Percentiles rank a stretch among this genome's conserved stretches.
Conservation (phyloP, 2,113 vertebrate species). For the Cheilinus undulatus region DNA sequence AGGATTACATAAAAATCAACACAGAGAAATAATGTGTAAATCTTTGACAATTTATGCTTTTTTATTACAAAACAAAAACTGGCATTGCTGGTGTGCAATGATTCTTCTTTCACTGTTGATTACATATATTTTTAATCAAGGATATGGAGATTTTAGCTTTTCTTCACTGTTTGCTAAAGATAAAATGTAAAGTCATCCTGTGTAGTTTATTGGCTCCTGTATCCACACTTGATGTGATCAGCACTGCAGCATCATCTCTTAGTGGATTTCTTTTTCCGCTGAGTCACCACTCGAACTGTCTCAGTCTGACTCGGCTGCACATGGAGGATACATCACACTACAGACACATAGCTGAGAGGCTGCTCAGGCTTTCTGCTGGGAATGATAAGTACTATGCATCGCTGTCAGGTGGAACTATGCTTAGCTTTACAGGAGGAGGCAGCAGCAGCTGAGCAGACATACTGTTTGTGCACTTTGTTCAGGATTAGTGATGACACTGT, state of each 20-base stretch:
- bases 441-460: conserved; percentile 24
- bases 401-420: conserved; percentile 13
- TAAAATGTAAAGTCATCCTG: neutral
- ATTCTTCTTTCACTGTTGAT: no score
- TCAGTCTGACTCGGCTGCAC: conserved; percentile 51
- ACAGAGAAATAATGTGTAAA: no score
- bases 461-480: conserved; percentile 6
- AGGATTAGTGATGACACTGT: neutral
- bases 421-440: conserved; percentile 27
- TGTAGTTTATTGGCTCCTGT: neutral
- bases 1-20: no score
- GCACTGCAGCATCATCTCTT: conserved; percentile 43
- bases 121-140: no score
- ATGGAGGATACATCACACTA: conserved; percentile 34
- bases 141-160: no score
- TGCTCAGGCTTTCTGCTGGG: conserved; percentile 25
- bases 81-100: no score
- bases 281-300: conserved; percentile 57
- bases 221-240: conserved; percentile 22
- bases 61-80: no score
- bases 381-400: conserved; percentile 9
- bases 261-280: conserved; percentile 34
- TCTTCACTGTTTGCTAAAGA: no score
- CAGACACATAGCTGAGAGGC: conserved; percentile 28
- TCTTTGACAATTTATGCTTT: no score